These are phyloP conservation scores for Myrmecobius fasciatus DNA, from an alignment of 2,113 vertebrate species.

Conservation along the genomic window DNA sequence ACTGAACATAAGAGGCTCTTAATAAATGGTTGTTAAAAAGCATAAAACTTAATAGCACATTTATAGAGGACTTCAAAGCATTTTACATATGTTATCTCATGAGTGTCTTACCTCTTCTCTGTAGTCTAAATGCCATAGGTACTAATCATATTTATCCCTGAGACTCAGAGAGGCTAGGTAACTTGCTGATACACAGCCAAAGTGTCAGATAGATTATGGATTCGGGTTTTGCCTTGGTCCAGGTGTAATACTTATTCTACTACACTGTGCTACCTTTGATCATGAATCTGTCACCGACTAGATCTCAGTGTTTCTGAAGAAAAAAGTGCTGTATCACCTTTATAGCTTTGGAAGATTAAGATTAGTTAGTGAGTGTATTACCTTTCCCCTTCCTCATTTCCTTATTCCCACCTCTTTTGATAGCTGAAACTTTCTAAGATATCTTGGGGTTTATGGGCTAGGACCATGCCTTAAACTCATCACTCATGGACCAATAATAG, in stretches of 20 bases:
- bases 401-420: not conserved
- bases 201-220: not conserved
- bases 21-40: not conserved
- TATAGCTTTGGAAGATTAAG: not conserved
- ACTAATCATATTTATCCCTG: not conserved
- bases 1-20: not conserved
- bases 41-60: not conserved
- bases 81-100: not conserved
- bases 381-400: not conserved
- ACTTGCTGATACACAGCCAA: not conserved
- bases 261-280: not conserved
- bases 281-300: not conserved
- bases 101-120: not conserved
- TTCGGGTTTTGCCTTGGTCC: not conserved
- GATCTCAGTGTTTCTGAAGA: not conserved
- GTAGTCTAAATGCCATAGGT: not conserved
- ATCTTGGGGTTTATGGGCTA: too few species aligned
- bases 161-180: not conserved
- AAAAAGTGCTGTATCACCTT: not conserved
- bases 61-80: not conserved
- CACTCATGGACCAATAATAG: too few species aligned
- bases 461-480: too few species aligned
- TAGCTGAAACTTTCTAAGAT: too few species aligned
- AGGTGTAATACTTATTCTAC: not conserved
- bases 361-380: not conserved